Percentiles rank a stretch among this genome's conserved stretches.
Evolutionary conservation across 2,113 vertebrate species (phyloP).

Genomic region (Vulpes vulpes): DNA sequence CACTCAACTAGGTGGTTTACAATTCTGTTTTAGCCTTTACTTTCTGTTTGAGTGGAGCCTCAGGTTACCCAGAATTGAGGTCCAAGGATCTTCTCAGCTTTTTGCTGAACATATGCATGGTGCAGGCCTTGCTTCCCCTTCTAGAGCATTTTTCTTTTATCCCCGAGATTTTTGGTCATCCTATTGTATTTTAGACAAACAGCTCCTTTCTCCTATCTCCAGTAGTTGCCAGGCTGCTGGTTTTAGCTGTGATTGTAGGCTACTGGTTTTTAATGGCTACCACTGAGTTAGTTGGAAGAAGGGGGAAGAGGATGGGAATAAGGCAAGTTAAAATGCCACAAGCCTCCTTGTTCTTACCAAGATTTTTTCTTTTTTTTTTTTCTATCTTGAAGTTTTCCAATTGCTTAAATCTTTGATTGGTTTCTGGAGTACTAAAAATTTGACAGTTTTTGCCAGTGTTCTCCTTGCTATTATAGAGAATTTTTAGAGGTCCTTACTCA

Average conservation of each 20-base stretch:
- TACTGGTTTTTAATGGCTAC: background rate
- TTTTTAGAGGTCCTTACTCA: background rate
- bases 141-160: background rate
- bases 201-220: background rate
- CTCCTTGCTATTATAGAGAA: background rate
- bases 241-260: background rate
- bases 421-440: background rate
- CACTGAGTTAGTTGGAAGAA: background rate
- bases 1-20: background rate
- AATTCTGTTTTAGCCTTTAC: background rate
- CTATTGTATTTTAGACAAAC: background rate
- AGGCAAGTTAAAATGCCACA: background rate
- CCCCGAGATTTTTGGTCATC: background rate
- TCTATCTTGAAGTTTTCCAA: background rate
- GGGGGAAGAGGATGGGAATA: background rate
- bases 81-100: too few species aligned
- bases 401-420: background rate
- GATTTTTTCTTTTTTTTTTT: background rate
- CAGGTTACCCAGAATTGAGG: background rate
- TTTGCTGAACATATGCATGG: background rate
- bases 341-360: background rate
- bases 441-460: background rate
- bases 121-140: background rate
- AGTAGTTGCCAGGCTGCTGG: background rate
- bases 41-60: background rate